Conservation (phyloP, 1,140 invertebrate species). For the Drosophila sp. region DNA sequence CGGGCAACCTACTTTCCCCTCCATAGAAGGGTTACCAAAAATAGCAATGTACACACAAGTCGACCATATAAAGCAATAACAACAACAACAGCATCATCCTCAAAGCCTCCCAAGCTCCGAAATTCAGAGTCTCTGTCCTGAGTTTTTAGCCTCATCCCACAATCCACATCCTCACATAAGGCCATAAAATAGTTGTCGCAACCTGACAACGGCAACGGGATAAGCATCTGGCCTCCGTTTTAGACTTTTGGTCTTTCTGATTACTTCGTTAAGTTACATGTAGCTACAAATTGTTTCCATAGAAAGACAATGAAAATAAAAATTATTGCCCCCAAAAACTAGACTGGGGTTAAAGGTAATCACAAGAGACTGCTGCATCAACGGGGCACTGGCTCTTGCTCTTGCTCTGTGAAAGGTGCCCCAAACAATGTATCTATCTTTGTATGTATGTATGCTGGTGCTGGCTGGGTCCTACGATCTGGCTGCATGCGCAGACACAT, state of each 20-base stretch:
- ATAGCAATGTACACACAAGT: conserved; percentile 49
- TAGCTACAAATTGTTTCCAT: conserved; percentile 80
- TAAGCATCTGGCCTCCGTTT: conserved; percentile 69
- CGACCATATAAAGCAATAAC: conserved; percentile 57
- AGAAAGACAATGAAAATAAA: conserved; percentile 78
- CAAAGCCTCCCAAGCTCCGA: not conserved
- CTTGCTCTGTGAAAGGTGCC: conserved; percentile 62
- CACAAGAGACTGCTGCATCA: conserved; percentile 57
- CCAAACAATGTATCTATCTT: not conserved
- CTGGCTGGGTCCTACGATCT: conserved; percentile 62
- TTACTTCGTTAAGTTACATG: conserved; percentile 78
- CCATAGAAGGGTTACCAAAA: conserved; percentile 65
- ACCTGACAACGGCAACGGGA: conserved; percentile 50
- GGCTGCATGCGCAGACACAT: conserved; percentile 52
- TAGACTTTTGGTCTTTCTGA: conserved; percentile 53
- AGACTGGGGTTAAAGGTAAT: conserved; percentile 71
- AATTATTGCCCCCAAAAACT: conserved; percentile 55
- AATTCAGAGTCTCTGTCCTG: not conserved
- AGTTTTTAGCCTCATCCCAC: conserved; percentile 12
- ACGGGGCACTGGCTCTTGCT: conserved; percentile 36
- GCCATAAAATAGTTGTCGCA: conserved; percentile 79
- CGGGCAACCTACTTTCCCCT: conserved; percentile 59
- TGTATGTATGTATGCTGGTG: conserved; percentile 27
- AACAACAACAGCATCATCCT: not conserved
- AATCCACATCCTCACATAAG: conserved; percentile 57